Evolutionary conservation across 2,888 invertebrate species (phyloP).

Genomic region (Parapristionchus giblindavisi): DNA sequence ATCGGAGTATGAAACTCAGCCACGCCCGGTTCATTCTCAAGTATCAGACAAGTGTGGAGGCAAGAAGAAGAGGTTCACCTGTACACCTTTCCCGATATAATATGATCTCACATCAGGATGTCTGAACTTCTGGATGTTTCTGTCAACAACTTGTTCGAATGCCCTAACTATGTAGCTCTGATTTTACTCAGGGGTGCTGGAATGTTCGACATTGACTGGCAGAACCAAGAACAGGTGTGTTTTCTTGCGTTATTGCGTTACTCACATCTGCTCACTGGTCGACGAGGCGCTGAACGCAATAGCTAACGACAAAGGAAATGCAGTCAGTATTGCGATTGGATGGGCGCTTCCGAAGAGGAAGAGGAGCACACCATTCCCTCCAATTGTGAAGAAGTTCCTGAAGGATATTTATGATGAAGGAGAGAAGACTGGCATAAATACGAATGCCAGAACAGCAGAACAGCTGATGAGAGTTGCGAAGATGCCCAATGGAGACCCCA

Average conservation of each 20-base stretch:
- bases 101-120: neutral
- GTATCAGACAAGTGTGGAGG: neutral
- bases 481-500: neutral
- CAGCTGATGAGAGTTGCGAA: neutral
- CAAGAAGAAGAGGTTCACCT: too few relatives aligned
- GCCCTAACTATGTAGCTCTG: neutral
- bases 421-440: neutral
- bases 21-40: neutral
- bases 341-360: slow-evolving; percentile 18
- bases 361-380: neutral
- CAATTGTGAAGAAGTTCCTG: neutral
- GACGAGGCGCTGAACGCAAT: too few relatives aligned
- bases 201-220: neutral
- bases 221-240: too few relatives aligned
- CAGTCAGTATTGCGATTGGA: too few relatives aligned
- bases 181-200: neutral
- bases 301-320: too few relatives aligned
- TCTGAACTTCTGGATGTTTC: neutral
- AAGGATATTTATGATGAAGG: slow-evolving; percentile 3
- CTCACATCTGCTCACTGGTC: too few relatives aligned
- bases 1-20: neutral
- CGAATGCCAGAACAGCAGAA: neutral
- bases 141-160: neutral
- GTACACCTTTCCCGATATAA: neutral
- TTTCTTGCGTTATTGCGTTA: too few relatives aligned